Percentiles rank a stretch among this genome's conserved stretches.
phyloP scores from a whole-genome alignment of 2,113 vertebrate genomes.

The Dipodomys merriami region DNA sequence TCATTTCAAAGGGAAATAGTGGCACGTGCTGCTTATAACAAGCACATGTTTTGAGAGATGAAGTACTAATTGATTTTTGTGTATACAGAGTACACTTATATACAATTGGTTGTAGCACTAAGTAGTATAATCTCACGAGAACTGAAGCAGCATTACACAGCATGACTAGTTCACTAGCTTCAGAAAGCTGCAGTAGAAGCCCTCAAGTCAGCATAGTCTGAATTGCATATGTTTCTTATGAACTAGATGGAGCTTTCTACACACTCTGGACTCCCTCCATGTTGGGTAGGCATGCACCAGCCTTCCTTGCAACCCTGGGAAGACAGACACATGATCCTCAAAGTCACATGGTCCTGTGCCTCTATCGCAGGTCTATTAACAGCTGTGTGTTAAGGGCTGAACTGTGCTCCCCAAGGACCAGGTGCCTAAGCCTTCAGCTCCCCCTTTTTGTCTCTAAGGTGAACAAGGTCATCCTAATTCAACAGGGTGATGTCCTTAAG shows the following conservation, averaged over 20 bases:
- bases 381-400: neutral
- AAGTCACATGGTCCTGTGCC: fast-evolving
- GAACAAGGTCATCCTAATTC: neutral
- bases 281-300: no score
- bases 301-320: neutral
- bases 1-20: neutral
- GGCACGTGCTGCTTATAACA: no score
- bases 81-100: fast-evolving
- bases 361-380: no score
- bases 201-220: neutral
- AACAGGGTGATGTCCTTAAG: fast-evolving
- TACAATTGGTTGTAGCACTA: fast-evolving
- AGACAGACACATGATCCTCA: neutral
- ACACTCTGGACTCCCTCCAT: neutral
- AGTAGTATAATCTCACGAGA: fast-evolving
- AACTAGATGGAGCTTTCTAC: fast-evolving
- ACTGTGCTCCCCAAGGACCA: fast-evolving
- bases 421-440: neutral
- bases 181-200: fast-evolving
- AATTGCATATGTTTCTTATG: fast-evolving
- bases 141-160: neutral
- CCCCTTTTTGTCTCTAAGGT: no score
- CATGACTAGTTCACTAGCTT: neutral
- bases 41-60: neutral
- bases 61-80: neutral